Percentiles rank a stretch among this genome's conserved stretches.
Conservation (phyloP, 2,113 vertebrate genomes). For the Engraulis encrasicolus region DNA sequence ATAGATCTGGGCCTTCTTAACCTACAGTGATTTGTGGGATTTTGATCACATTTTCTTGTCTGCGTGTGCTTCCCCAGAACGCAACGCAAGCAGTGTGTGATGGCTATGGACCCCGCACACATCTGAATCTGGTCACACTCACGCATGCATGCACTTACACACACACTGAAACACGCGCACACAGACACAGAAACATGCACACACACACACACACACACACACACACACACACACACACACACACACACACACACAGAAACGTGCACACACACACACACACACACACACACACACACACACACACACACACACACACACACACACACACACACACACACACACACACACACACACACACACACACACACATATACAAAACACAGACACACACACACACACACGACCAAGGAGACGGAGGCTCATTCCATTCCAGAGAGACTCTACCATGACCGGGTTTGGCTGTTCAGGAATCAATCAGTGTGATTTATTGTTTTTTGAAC, state of each 20-base stretch:
- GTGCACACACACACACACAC: too few species aligned
- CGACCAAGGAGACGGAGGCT: neutral
- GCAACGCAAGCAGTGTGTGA: neutral
- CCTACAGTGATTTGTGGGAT: neutral
- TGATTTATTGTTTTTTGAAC: neutral
- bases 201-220: too few species aligned
- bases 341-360: too few species aligned
- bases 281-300: too few species aligned
- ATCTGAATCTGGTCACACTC: neutral
- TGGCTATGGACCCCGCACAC: neutral
- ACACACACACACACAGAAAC: too few species aligned
- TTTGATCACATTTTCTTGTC: neutral
- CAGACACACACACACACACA: too few species aligned
- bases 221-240: too few species aligned
- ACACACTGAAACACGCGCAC: too few species aligned
- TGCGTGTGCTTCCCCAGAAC: neutral
- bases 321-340: too few species aligned
- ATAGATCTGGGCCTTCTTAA: neutral
- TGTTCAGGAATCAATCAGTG: neutral
- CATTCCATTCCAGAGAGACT: neutral
- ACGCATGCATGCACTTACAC: neutral
- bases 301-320: too few species aligned
- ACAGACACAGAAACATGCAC: too few species aligned
- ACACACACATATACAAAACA: too few species aligned
- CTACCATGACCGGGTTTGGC: neutral